Evolutionary conservation across 1,140 invertebrate genomes (phyloP).

Genomic region (Aethina tumida): DNA sequence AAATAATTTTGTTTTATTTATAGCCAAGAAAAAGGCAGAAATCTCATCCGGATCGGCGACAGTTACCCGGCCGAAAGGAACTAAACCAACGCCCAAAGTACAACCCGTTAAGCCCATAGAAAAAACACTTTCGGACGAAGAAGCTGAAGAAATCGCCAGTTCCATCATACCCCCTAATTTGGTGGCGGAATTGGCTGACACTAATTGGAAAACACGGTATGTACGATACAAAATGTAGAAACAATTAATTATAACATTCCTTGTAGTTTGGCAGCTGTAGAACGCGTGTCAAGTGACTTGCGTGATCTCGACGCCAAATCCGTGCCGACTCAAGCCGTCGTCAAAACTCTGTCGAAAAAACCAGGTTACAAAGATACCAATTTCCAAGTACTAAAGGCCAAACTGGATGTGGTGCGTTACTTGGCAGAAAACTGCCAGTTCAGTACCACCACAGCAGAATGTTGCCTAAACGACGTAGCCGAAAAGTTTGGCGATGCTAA

Average conservation of each 20-base stretch:
- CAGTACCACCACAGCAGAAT: slow-evolving; percentile 60
- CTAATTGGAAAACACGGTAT: slow-evolving; percentile 75
- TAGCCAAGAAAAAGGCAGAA: slow-evolving; percentile 32
- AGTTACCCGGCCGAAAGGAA: slow-evolving; percentile 29
- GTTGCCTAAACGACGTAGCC: slow-evolving; percentile 67
- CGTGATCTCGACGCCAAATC: slow-evolving; percentile 51
- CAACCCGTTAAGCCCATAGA: slow-evolving; percentile 35
- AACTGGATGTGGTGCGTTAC: slow-evolving; percentile 67
- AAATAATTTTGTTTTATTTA: not conserved
- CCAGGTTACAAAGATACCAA: slow-evolving; percentile 90
- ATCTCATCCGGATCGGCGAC: slow-evolving; percentile 30
- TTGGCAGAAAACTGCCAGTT: slow-evolving; percentile 67
- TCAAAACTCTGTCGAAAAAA: slow-evolving; percentile 68
- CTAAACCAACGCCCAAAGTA: slow-evolving; percentile 28
- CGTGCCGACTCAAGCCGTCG: slow-evolving; percentile 63
- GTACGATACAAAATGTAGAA: not conserved
- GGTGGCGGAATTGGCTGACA: slow-evolving; percentile 58
- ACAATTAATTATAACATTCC: not conserved
- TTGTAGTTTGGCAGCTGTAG: slow-evolving; percentile 54
- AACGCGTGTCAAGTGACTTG: slow-evolving; percentile 57
- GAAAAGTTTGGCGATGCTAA: slow-evolving; percentile 81
- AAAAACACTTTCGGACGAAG: slow-evolving; percentile 52
- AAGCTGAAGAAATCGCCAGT: slow-evolving; percentile 57
- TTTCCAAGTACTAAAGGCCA: slow-evolving; percentile 82
- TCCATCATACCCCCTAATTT: slow-evolving; percentile 52